Evolutionary conservation across 1,140 invertebrate genomes (phyloP).

Genomic region (Pachypsylla venusta): DNA sequence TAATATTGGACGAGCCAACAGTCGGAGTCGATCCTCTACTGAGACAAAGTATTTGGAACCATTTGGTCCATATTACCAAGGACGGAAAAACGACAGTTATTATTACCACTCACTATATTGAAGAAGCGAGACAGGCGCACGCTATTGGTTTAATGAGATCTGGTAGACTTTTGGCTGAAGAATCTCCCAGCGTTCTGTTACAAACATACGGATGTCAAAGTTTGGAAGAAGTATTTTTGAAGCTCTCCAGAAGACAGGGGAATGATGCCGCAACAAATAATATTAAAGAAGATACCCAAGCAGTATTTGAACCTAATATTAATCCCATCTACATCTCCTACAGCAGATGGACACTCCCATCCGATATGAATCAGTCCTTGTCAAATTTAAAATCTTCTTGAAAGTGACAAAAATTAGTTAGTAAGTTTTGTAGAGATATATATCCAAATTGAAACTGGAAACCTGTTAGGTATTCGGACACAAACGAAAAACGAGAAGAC

Average conservation of each 20-base stretch:
- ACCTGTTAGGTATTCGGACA: too few relatives aligned
- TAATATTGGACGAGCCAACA: constrained; percentile 88
- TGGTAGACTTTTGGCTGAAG: constrained; percentile 78
- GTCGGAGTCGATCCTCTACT: constrained; percentile 90
- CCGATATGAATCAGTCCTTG: too few relatives aligned
- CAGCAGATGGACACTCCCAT: too few relatives aligned
- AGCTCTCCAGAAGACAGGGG: constrained; percentile 48
- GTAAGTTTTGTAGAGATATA: too few relatives aligned
- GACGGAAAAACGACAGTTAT: constrained; percentile 82
- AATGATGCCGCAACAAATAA: constrained; percentile 17
- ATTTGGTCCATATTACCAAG: constrained; percentile 75
- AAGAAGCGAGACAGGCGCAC: constrained; percentile 83
- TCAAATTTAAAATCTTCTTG: too few relatives aligned
- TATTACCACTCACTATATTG: constrained; percentile 95
- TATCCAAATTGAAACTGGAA: too few relatives aligned
- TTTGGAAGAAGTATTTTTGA: constrained; percentile 87
- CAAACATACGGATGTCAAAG: constrained; percentile 66
- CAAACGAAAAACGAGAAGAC: too few relatives aligned
- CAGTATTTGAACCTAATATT: too few relatives aligned
- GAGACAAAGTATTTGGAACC: constrained; percentile 87
- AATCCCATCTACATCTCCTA: too few relatives aligned
- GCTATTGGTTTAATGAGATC: constrained; percentile 81
- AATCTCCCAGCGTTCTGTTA: constrained; percentile 70
- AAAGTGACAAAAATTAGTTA: too few relatives aligned
- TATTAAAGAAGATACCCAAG: constrained; percentile 19